phyloP scores from a whole-genome alignment of 23 tunicate genomes.

The Botrylloides violaceus region DNA sequence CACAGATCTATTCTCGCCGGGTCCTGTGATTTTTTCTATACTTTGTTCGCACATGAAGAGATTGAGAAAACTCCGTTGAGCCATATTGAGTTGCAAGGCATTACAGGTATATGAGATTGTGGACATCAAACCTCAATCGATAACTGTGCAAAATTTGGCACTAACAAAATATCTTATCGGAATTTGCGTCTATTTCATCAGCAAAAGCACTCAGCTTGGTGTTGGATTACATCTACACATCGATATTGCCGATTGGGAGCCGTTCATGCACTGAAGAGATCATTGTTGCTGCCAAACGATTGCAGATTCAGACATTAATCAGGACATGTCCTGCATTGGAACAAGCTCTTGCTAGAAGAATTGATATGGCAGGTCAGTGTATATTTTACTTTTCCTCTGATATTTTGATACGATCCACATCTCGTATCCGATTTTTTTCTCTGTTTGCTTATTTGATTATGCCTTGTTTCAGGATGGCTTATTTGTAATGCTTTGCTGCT shows the following conservation, averaged over 20 bases:
- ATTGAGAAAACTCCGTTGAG: conserved; percentile 77
- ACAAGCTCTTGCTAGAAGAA: conserved; percentile 31
- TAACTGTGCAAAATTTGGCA: no score
- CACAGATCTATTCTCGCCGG: conserved; percentile 71
- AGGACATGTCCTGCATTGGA: conserved; percentile 49
- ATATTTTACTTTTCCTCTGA: background rate
- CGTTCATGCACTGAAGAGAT: conserved; percentile 30
- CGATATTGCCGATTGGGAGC: conserved; percentile 38
- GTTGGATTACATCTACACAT: conserved; percentile 70
- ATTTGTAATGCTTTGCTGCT: conserved; percentile 47
- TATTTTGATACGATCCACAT: background rate
- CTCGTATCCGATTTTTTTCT: background rate
- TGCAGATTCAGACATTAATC: conserved; percentile 46
- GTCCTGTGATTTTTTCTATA: conserved; percentile 72
- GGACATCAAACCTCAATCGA: no score
- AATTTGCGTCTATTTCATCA: no score
- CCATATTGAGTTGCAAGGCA: conserved; percentile 80
- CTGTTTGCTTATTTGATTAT: background rate
- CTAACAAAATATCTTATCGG: no score
- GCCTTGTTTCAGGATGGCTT: conserved; percentile 41
- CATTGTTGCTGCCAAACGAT: conserved; percentile 61
- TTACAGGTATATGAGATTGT: conserved; percentile 70
- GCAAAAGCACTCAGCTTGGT: conserved; percentile 56
- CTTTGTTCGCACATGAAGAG: conserved; percentile 70
- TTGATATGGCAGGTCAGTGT: conserved; percentile 47